Conservation (phyloP, 2,888 invertebrate species). For the Amphipoea lucens region DNA sequence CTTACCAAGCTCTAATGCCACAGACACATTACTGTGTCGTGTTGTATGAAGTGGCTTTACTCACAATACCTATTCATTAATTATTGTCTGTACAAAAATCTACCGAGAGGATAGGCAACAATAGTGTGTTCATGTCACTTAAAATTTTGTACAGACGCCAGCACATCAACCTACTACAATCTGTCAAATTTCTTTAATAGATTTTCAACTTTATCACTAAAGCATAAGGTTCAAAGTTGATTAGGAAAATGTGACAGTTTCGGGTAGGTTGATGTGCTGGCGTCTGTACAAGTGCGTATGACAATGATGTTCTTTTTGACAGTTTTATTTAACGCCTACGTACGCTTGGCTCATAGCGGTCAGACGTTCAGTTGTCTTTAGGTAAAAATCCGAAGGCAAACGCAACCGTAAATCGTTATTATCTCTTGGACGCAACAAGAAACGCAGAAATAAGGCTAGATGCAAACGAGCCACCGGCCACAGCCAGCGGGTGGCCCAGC, state of each 20-base stretch:
- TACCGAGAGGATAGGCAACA: neutral
- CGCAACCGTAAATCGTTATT: neutral
- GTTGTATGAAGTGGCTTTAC: neutral
- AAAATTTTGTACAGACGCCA: neutral
- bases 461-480: no score
- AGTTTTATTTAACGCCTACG: neutral
- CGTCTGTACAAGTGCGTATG: neutral
- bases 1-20: neutral
- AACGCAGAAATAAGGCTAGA: no score
- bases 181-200: no score
- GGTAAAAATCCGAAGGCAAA: neutral
- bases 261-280: no score
- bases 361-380: neutral
- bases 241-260: no score
- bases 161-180: no score
- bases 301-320: neutral
- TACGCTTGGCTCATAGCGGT: neutral
- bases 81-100: neutral
- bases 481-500: no score
- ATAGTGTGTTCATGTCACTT: neutral
- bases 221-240: no score
- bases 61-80: neutral
- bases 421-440: neutral
- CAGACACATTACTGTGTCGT: neutral
- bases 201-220: no score